Evolutionary conservation across 2,797 vertebrate genomes (phyloP), one percentile per base, ranked within the genome.

Genomic region (Danio kyathit): DNA sequence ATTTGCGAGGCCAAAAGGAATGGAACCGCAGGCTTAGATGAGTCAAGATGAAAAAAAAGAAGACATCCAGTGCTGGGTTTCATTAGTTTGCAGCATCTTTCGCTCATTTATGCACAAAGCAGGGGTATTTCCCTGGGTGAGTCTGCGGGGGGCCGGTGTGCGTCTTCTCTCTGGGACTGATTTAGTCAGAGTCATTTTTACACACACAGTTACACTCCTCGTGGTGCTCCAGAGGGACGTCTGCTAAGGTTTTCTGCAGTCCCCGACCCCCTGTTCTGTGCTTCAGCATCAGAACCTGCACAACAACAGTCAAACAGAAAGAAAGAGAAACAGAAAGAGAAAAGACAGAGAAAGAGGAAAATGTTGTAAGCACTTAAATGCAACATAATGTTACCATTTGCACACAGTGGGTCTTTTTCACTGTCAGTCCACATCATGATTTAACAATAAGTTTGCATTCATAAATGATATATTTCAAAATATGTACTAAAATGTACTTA

Each of bases 161-260:
- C 82, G 43, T n/a, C 54, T 86, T 83, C 56, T 75, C 57, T 81
- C 70, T 57, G 38, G 60, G 41, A 74, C 38, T 29, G 21, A 66
- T 94, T 90, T 95, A 97, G 91, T 95, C 95, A 2, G 88, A 88
- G 92, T 94, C 95, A 76, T 96, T 96, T 91, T 95, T 95, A 89
- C 98, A 99, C 83, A 95, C 93, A 87, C 98, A 99, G 92, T 94
- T 91, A 84, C 98, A 99, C 88, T 97, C 97, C 84, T 99, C 98
- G 0, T 99, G 98, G 90, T 99, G 98, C 86, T 99, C 98, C 94
- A 99, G 88, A 76, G 94, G 88, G 83, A 99, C 97, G 14, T 99
- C 98, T 0, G 96, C 96, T 91, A 99, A 90, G 7, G 97, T 95
- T 91, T 99, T 99, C 88, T 97, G 97, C 85, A 98, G 86, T 41